Conservation (phyloP, 2,888 invertebrate genomes). For the Drosophila affinis region DNA sequence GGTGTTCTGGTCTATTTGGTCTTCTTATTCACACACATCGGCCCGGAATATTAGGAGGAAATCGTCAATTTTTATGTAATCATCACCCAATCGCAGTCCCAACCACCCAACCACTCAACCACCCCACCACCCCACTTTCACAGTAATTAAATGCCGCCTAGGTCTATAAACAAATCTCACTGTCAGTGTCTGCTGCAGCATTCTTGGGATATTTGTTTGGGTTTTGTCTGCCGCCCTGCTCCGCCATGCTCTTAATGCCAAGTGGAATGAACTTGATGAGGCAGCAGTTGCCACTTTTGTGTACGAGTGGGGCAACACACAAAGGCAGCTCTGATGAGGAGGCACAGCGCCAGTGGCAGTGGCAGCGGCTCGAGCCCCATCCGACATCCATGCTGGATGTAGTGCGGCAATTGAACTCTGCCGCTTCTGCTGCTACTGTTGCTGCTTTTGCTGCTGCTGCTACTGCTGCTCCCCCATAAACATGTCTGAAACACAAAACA, state of each 20-base stretch:
- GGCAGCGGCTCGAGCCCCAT: constrained; percentile 8
- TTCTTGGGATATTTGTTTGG: constrained; percentile 64
- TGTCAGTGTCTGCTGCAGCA: constrained; percentile 70
- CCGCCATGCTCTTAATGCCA: constrained; percentile 63
- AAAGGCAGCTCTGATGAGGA: constrained; percentile 58
- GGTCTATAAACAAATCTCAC: constrained; percentile 73
- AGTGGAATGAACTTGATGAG: constrained; percentile 76
- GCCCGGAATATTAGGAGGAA: constrained; percentile 4
- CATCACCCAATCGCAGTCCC: constrained; percentile 10
- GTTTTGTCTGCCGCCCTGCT: constrained; percentile 31
- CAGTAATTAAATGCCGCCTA: constrained; percentile 65
- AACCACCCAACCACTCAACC: neutral
- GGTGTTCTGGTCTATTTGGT: constrained; percentile 3
- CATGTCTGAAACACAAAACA: constrained; percentile 66
- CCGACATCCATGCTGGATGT: constrained; percentile 17
- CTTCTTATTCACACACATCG: constrained; percentile 30
- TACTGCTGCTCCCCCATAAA: constrained; percentile 26
- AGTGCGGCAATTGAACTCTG: constrained; percentile 67
- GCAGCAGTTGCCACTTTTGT: constrained; percentile 57
- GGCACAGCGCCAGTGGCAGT: constrained; percentile 8
- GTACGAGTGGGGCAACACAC: constrained; percentile 49
- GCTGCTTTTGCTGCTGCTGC: neutral
- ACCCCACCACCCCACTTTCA: constrained; percentile 10
- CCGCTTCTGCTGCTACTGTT: constrained; percentile 18
- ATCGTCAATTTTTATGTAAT: constrained; percentile 28